Conservation (phyloP, 2,797 vertebrate species). For the Pelochelys cantorii region DNA sequence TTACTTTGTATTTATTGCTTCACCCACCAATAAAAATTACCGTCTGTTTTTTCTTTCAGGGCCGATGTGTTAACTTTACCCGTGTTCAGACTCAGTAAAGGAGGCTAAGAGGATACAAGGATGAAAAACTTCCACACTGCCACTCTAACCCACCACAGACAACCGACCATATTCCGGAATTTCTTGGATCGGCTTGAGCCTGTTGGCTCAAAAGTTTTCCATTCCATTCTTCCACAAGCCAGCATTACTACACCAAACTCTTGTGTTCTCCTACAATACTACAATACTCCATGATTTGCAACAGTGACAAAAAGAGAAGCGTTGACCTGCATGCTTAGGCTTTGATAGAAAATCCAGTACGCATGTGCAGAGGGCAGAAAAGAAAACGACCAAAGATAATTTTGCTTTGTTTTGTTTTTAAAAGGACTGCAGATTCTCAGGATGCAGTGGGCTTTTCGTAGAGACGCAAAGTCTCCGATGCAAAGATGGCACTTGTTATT, state of each 20-base stretch:
- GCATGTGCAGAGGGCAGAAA: constrained; percentile 22
- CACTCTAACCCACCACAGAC: constrained; percentile 56
- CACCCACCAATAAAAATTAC: constrained; percentile 43
- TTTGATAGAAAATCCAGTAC: not conserved
- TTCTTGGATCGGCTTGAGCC: constrained; percentile 46
- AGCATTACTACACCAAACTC: constrained; percentile 22
- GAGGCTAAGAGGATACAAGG: constrained; percentile 40
- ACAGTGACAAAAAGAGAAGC: not conserved
- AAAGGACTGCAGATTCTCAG: constrained; percentile 75
- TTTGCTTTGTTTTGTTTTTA: constrained; percentile 42
- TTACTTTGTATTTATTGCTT: not conserved
- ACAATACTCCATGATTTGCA: not conserved
- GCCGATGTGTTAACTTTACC: constrained; percentile 95
- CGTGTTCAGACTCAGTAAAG: constrained; percentile 85
- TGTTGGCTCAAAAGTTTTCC: constrained; percentile 48
- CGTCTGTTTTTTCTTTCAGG: constrained; percentile 80
- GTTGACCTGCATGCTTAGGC: not conserved
- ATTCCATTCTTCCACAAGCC: constrained; percentile 20
- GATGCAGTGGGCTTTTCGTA: constrained; percentile 80
- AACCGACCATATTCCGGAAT: constrained; percentile 53
- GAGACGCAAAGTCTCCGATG: constrained; percentile 78
- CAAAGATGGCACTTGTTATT: constrained; percentile 78
- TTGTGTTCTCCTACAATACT: constrained; percentile 15
- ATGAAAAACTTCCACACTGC: constrained; percentile 37
- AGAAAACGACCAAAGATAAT: constrained; percentile 38